phyloP scores from a whole-genome alignment of 2,888 invertebrate species.

The Oxystoma pomonae region DNA sequence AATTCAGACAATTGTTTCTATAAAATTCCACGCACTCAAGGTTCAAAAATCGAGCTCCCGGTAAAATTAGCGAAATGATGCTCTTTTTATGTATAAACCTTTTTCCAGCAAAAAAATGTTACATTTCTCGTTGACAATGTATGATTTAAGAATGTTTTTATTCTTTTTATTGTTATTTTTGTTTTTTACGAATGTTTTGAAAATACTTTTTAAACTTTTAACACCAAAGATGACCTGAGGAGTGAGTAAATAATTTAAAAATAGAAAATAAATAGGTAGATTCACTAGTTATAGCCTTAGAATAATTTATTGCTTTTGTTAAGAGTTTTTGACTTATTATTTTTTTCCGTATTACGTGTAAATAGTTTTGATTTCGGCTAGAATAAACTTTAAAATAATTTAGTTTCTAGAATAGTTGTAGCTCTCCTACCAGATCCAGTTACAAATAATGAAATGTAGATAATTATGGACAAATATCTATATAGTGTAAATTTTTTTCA shows the following conservation, averaged over 20 bases:
- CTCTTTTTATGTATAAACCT: no score
- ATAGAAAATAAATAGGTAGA: neutral
- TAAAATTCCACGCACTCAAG: no score
- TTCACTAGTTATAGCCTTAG: neutral
- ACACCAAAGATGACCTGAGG: neutral
- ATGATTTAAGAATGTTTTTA: conserved; percentile 5
- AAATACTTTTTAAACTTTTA: conserved; percentile 1
- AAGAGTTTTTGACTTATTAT: neutral
- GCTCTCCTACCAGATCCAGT: neutral
- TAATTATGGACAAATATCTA: neutral
- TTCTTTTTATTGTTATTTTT: conserved; percentile 11
- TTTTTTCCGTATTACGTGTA: neutral
- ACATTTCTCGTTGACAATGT: no score
- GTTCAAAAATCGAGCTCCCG: no score
- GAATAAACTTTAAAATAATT: neutral
- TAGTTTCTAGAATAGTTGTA: neutral
- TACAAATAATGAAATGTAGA: neutral
- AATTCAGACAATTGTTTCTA: no score
- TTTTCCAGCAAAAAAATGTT: no score
- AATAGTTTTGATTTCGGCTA: neutral
- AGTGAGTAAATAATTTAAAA: neutral
- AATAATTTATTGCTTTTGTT: neutral
- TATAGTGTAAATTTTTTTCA: neutral
- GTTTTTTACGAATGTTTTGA: conserved; percentile 7
- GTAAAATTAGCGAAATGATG: no score